These are phyloP conservation scores for Gastracanthus pulcherrimus DNA, from an alignment of 2,888 invertebrate genomes.

Conservation along the genomic window DNA sequence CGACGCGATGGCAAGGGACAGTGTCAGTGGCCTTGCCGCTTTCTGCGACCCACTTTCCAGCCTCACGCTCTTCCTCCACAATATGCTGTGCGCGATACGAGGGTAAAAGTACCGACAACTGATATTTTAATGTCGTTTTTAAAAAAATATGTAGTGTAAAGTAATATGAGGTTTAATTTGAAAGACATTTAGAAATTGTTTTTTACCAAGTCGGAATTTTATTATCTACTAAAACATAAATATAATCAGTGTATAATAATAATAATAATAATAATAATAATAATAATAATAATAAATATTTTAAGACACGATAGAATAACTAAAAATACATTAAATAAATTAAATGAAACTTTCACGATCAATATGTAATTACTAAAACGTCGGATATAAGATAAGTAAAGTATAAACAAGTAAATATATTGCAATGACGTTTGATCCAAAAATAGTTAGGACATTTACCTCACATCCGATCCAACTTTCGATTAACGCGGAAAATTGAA, in stretches of 20 bases:
- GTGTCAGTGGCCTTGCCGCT: constrained; percentile 77
- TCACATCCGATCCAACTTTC: not conserved
- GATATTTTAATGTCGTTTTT: not conserved
- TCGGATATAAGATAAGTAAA: too few species aligned
- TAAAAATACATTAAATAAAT: too few species aligned
- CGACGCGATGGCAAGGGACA: constrained; percentile 57
- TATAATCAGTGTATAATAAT: too few species aligned
- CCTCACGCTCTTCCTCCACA: constrained; percentile 40
- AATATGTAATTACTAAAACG: too few species aligned
- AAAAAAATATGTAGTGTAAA: not conserved
- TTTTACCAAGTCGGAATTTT: too few species aligned
- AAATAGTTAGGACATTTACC: not conserved
- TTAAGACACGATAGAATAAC: too few species aligned
- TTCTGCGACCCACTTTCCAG: constrained; percentile 77
- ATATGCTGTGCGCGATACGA: not conserved
- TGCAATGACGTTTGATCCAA: not conserved
- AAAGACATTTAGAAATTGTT: too few species aligned
- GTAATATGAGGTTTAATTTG: not conserved
- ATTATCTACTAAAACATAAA: too few species aligned
- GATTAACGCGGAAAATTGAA: not conserved
- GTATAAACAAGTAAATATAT: not conserved
- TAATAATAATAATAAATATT: too few species aligned
- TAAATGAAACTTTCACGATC: too few species aligned
- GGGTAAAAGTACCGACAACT: not conserved
- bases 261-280: too few species aligned